These are phyloP conservation scores for Eurypyga helias DNA, from an alignment of 2,113 vertebrate species.

Conservation along the genomic window DNA sequence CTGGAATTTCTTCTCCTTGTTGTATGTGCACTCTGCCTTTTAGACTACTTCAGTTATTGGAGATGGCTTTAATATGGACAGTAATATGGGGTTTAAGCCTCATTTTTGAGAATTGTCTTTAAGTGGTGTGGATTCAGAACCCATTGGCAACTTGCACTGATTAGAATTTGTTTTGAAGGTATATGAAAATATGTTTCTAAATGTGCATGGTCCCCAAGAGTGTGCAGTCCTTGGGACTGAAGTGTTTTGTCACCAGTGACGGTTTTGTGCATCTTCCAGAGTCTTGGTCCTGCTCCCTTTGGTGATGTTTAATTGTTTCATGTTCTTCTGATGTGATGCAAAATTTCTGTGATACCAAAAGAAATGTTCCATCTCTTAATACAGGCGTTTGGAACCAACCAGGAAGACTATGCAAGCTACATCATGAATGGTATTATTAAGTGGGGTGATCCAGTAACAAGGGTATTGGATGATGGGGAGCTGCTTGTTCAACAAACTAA, in stretches of 20 bases:
- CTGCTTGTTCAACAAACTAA: conserved; percentile 95
- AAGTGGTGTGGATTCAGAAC: neutral
- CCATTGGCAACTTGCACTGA: neutral
- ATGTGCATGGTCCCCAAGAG: neutral
- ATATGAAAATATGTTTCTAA: neutral
- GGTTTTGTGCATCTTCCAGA: neutral
- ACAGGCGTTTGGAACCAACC: conserved; percentile 95
- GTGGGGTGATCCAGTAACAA: conserved; percentile 92
- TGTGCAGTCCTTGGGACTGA: neutral
- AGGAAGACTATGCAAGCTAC: conserved; percentile 96
- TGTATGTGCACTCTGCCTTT: rapidly evolving
- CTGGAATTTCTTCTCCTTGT: neutral
- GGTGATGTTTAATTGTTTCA: neutral
- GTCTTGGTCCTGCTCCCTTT: neutral
- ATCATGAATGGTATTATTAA: conserved; percentile 97
- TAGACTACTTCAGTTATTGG: neutral
- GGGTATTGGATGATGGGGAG: conserved; percentile 89
- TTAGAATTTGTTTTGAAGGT: neutral
- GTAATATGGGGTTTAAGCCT: neutral
- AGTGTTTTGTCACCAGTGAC: neutral
- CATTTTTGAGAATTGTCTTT: neutral
- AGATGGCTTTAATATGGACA: neutral
- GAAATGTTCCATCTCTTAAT: neutral
- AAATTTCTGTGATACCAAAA: rapidly evolving
- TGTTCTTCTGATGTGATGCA: neutral